These are phyloP conservation scores for Globodera ellingtonae DNA, from an alignment of 1,140 invertebrate species.

Conservation along the genomic window DNA sequence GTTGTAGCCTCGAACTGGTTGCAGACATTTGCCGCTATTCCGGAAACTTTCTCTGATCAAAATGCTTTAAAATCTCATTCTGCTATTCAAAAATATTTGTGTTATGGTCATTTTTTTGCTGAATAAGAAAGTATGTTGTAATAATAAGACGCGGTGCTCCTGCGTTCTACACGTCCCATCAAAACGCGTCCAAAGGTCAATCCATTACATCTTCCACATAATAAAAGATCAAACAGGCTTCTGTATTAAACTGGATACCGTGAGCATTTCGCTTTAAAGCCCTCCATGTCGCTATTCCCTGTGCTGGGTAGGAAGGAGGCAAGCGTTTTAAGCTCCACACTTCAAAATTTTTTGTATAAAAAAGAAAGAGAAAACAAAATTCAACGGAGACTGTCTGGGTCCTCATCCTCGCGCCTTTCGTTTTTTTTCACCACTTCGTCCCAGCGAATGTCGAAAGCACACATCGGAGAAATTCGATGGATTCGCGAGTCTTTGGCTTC, in stretches of 20 bases:
- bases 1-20: no score
- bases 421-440: slow-evolving; percentile 12
- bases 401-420: neutral
- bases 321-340: no score
- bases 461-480: slow-evolving; percentile 4
- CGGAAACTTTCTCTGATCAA: neutral
- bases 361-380: neutral
- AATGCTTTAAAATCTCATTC: neutral
- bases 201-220: no score
- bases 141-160: neutral
- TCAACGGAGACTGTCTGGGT: slow-evolving; percentile 15
- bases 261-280: no score
- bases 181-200: no score
- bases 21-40: no score
- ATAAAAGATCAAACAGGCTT: no score
- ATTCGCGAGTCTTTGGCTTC: neutral
- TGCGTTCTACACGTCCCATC: neutral
- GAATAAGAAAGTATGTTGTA: neutral
- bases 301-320: no score
- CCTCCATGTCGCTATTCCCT: no score
- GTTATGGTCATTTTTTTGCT: slow-evolving; percentile 10
- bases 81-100: neutral
- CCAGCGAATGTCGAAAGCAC: slow-evolving; percentile 17
- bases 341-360: no score
- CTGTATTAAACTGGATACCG: no score